A percentile compares a stretch with the other conserved stretches of the same genome.
Conservation (phyloP, 2,888 invertebrate genomes). For the Abscondita cerata region DNA sequence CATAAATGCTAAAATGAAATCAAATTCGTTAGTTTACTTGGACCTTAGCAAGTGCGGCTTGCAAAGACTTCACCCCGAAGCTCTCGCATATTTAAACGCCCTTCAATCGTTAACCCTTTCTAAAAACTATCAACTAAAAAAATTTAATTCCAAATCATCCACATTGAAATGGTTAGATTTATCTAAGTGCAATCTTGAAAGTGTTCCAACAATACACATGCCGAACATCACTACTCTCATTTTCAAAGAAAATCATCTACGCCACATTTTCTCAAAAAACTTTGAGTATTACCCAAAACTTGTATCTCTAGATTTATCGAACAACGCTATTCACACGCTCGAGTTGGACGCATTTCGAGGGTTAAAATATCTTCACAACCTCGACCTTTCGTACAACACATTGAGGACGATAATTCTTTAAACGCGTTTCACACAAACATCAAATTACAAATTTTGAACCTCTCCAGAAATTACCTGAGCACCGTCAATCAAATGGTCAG, state of each 20-base stretch:
- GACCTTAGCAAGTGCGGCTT: constrained; percentile 68
- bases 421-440: constrained; percentile 67
- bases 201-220: constrained; percentile 67
- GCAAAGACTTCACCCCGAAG: constrained; percentile 60
- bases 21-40: constrained; percentile 55
- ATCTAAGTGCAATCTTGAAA: constrained; percentile 68
- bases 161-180: constrained; percentile 66
- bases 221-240: constrained; percentile 66
- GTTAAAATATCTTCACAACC: constrained; percentile 63
- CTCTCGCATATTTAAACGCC: constrained; percentile 65
- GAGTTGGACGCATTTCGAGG: constrained; percentile 68
- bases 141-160: constrained; percentile 58
- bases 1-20: constrained; percentile 40
- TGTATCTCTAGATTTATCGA: constrained; percentile 69
- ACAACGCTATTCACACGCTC: constrained; percentile 69
- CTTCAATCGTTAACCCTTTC: constrained; percentile 68
- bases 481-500: constrained; percentile 66
- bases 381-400: constrained; percentile 76
- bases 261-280: constrained; percentile 63
- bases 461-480: constrained; percentile 71
- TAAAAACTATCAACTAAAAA: constrained; percentile 65
- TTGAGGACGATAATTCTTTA: constrained; percentile 66
- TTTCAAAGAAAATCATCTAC: constrained; percentile 70
- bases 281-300: constrained; percentile 69
- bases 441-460: constrained; percentile 65